Evolutionary conservation across 2,797 vertebrate species (phyloP).

Genomic region (Syngnathus acus): DNA sequence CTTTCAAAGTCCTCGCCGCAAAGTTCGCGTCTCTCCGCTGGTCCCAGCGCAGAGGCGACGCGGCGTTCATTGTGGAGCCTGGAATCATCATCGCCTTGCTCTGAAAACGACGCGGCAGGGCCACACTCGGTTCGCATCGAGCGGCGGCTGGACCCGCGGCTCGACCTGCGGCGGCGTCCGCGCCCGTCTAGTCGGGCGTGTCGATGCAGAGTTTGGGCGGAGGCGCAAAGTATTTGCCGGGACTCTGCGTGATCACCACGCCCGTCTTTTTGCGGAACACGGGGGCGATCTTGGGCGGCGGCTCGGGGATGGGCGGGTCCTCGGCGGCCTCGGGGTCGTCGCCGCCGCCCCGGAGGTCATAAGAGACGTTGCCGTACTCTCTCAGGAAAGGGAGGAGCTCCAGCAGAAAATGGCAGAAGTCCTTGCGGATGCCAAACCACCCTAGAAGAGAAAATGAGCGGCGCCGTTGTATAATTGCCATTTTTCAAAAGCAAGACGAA

Average conservation of each 20-base stretch:
- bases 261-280: slow-evolving; percentile 96
- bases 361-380: slow-evolving; percentile 96
- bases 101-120: not conserved
- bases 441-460: slow-evolving; percentile 54
- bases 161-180: not conserved
- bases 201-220: slow-evolving; percentile 94
- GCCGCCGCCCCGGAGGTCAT: slow-evolving; percentile 81
- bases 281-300: slow-evolving; percentile 90
- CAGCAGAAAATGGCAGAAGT: slow-evolving; percentile 96
- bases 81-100: not conserved
- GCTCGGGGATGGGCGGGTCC: slow-evolving; percentile 82
- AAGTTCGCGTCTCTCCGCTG: not conserved
- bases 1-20: not conserved
- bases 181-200: slow-evolving; percentile 84
- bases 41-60: not conserved
- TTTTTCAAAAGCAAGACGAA: not conserved
- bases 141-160: not conserved
- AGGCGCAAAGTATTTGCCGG: slow-evolving; percentile 90
- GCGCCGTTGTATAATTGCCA: too few relatives aligned
- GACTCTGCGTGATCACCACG: slow-evolving; percentile 95
- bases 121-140: not conserved
- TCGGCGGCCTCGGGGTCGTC: slow-evolving; percentile 86
- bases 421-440: slow-evolving; percentile 98
- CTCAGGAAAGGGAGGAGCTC: slow-evolving; percentile 94
- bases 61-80: not conserved